These are phyloP conservation scores for Hololepta plana DNA, from an alignment of 2,888 invertebrate species.

Conservation along the genomic window DNA sequence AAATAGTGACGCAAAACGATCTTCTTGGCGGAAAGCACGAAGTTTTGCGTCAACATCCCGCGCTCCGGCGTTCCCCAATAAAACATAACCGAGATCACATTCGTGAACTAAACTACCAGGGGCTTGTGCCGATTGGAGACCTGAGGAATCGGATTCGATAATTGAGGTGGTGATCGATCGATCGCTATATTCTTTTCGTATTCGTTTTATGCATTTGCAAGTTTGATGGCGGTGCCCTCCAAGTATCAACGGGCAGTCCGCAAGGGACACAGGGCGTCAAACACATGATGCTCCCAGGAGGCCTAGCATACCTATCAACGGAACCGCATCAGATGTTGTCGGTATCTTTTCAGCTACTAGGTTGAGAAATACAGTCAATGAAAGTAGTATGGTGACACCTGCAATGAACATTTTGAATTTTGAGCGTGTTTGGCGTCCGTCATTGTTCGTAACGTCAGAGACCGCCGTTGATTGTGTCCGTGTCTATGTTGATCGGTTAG, in stretches of 20 bases:
- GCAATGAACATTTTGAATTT: slow-evolving; percentile 33
- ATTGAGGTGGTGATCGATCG: too few species aligned
- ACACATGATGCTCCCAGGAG: slow-evolving; percentile 27
- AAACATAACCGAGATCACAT: too few species aligned
- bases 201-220: slow-evolving; percentile 1
- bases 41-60: too few species aligned
- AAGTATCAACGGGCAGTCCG: slow-evolving; percentile 31
- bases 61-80: too few species aligned
- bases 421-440: slow-evolving; percentile 21
- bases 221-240: slow-evolving; percentile 22
- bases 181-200: too few species aligned
- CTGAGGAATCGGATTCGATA: too few species aligned
- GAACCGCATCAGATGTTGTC: slow-evolving; percentile 66
- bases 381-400: slow-evolving; percentile 93
- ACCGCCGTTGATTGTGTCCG: slow-evolving; percentile 11
- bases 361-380: slow-evolving; percentile 95
- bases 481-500: slow-evolving; percentile 3
- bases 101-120: too few species aligned
- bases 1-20: too few species aligned
- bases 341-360: slow-evolving; percentile 96
- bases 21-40: too few species aligned
- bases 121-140: too few species aligned
- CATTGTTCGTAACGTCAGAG: slow-evolving; percentile 13
- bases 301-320: slow-evolving; percentile 53
- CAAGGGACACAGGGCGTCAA: slow-evolving; percentile 26